Percentiles rank a stretch among this genome's conserved stretches.
These are phyloP conservation scores for Silurus meridionalis DNA, from an alignment of 2,113 vertebrate species.

Conservation along the genomic window DNA sequence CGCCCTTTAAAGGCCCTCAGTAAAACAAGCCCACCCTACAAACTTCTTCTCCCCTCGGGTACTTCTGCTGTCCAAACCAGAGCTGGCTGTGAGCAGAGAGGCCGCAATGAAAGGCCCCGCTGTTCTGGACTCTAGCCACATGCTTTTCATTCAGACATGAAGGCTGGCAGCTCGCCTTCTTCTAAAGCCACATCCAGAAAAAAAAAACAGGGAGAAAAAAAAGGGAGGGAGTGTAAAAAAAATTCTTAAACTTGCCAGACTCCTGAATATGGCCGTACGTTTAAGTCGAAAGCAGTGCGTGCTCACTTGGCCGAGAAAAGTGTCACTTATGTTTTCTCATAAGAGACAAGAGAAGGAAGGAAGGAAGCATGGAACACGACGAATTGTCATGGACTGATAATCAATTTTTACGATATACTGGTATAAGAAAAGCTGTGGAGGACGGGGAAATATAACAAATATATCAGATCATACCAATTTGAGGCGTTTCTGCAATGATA, in stretches of 20 bases:
- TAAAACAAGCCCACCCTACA: constrained; percentile 46
- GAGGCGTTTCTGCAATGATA: background rate
- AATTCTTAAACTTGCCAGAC: constrained; percentile 69
- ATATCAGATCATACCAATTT: background rate
- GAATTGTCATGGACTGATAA: background rate
- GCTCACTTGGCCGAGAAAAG: background rate
- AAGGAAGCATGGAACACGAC: background rate
- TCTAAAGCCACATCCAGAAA: constrained; percentile 71
- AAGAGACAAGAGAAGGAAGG: background rate
- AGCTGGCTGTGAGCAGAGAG: constrained; percentile 78
- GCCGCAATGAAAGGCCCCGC: constrained; percentile 80
- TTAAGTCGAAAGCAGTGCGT: constrained; percentile 29
- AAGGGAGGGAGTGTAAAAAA: constrained; percentile 52
- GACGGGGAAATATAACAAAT: background rate
- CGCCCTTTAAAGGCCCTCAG: constrained; percentile 60
- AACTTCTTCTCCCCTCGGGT: constrained; percentile 56
- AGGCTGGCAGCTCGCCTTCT: constrained; percentile 76
- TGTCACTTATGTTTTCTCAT: background rate
- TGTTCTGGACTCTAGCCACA: constrained; percentile 83
- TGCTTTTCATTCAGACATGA: constrained; percentile 83
- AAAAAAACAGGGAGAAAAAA: constrained; percentile 28
- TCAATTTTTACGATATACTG: background rate
- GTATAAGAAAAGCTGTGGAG: background rate
- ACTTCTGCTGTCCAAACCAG: constrained; percentile 78
- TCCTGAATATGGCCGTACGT: constrained; percentile 68